phyloP scores from a whole-genome alignment of 2,888 invertebrate genomes.

The Synanthedon formicaeformis region DNA sequence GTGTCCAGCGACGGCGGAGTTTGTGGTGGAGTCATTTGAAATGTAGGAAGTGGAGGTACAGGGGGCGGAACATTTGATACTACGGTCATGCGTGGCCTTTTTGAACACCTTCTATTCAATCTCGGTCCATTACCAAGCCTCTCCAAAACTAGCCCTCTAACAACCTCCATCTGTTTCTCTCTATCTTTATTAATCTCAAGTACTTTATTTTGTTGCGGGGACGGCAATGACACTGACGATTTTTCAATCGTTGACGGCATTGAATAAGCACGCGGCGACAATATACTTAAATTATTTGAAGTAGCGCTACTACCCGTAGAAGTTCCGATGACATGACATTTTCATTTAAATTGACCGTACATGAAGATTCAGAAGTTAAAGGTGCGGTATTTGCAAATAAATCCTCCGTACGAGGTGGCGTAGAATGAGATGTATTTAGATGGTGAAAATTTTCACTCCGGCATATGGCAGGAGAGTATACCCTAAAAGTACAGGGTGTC shows the following conservation, averaged over 20 bases:
- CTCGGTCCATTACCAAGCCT: conserved; percentile 65
- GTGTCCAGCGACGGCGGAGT: conserved; percentile 10
- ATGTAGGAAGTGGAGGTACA: conserved; percentile 32
- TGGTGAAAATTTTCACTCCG: conserved; percentile 52
- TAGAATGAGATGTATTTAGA: too few relatives aligned
- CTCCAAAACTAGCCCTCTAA: conserved; percentile 86
- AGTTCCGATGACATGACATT: too few relatives aligned
- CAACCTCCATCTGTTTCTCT: conserved; percentile 84
- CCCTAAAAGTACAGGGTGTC: conserved; percentile 27
- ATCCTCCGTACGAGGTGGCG: too few relatives aligned
- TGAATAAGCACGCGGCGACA: conserved; percentile 27
- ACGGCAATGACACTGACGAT: conserved; percentile 43
- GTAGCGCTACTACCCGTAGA: too few relatives aligned
- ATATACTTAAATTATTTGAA: conserved; percentile 27
- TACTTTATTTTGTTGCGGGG: conserved; percentile 68
- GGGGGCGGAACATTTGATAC: conserved; percentile 27
- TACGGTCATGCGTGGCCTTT: conserved; percentile 22
- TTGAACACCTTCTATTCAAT: conserved; percentile 22
- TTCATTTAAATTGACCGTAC: too few relatives aligned
- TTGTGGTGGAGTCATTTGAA: conserved; percentile 19
- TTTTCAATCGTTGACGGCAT: conserved; percentile 20
- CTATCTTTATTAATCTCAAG: conserved; percentile 84
- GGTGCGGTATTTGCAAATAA: too few relatives aligned
- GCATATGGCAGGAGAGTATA: conserved; percentile 56
- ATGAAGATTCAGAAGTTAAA: too few relatives aligned